Base-by-base conservation (phyloP, 2,888 invertebrate species). In the Cosmorhoe ocellata region DNA sequence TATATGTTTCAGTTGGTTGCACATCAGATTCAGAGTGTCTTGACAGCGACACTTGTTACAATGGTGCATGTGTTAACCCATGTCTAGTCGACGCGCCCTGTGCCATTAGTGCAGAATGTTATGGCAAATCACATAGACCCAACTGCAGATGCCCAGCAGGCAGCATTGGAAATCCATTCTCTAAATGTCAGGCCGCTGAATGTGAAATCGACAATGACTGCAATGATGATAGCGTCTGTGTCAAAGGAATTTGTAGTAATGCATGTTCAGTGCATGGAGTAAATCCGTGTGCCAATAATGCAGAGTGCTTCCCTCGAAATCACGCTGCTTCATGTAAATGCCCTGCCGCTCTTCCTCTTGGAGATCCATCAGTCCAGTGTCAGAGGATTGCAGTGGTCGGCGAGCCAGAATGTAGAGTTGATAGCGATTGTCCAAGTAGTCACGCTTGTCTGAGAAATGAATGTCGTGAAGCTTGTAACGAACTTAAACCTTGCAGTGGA, bases 271-370 rank as follows among this genome's bases (percentile, higher is more conserved):
- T 84, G 18, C 88, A 92, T 51, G 91, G 91, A 9, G 87, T 90
- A 51, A 94, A 93, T 61, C 95, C 95, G 0, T 97, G 97, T 67
- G 97, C 96, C 0, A 93, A 92, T 57, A 97, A 97, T 68, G 97
- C 97, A 0, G 87, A 94, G 48, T 97, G 97, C 68, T 94, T 93
- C 61, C 93, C 95, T 0, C 92, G 94, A 62, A 95, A 96, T 72
- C 97, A 98, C 75, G 93, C 92, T 0, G 94, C 96, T 0, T 92
- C 93, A 7, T 98, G 98, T 73, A 93, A 93, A 66, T 98, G 98
- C 74, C 97, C 97, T 3, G 91, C 95, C 22, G 91, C 95, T 55
- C 79, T 95, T 45, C 96, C 96, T 0, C 77, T 93, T 42, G 97
- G 97, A 57, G 95, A 97, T 82, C 95, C 97, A 8, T 88, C 94